Conservation (phyloP, 2,888 invertebrate species). For the Tiliacea citrago region DNA sequence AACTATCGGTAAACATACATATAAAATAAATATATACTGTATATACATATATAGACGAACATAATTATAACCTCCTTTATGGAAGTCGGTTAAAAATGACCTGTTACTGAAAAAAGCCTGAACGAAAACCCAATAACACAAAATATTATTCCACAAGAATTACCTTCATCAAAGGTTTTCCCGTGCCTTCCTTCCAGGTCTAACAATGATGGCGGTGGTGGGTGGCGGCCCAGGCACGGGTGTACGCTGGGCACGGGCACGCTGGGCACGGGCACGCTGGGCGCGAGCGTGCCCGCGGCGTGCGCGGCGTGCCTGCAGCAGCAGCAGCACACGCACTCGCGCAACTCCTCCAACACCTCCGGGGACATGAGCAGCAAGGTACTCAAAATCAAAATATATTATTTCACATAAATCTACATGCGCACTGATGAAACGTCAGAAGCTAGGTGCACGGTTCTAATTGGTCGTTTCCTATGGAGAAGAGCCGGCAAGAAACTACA, state of each 20-base stretch:
- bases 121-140: not conserved
- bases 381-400: not conserved
- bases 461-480: no score
- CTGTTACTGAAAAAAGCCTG: not conserved
- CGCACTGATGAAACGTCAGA: no score
- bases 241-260: constrained; percentile 10
- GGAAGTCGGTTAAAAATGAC: no score
- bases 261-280: not conserved
- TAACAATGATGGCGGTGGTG: constrained; percentile 41
- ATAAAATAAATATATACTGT: no score
- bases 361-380: constrained; percentile 90
- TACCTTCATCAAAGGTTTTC: not conserved
- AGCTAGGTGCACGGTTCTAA: no score
- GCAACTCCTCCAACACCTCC: constrained; percentile 94
- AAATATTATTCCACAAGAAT: not conserved
- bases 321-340: constrained; percentile 91
- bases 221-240: constrained; percentile 30
- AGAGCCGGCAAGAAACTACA: no score
- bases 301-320: constrained; percentile 82
- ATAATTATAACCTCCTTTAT: no score
- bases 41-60: no score
- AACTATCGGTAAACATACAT: no score
- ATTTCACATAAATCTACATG: no score
- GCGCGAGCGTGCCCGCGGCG: constrained; percentile 34
- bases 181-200: constrained; percentile 9